phyloP scores from a whole-genome alignment of 2,797 vertebrate genomes.

The Eulemur rubriventer region DNA sequence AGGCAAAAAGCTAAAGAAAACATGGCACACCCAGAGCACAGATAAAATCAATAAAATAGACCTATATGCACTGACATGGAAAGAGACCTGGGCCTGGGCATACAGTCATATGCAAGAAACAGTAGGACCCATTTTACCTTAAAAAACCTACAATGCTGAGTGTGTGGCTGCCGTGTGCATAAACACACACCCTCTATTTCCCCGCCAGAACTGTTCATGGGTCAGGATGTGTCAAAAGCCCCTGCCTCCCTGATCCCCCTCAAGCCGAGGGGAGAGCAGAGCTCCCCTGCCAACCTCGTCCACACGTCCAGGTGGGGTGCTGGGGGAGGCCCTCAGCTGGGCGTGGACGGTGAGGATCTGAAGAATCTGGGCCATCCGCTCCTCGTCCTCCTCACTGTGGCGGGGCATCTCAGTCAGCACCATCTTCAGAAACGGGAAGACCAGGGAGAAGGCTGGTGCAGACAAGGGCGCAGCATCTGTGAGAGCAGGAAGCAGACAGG shows the following conservation, averaged over 20 bases:
- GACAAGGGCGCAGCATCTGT: slow-evolving; percentile 84
- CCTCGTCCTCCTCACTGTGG: slow-evolving; percentile 90
- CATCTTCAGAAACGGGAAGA: slow-evolving; percentile 95
- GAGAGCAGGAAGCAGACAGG: not conserved
- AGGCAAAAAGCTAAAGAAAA: not conserved
- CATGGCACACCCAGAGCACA: not conserved
- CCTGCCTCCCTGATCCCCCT: not conserved
- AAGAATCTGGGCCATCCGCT: slow-evolving; percentile 90
- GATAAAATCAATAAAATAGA: not conserved
- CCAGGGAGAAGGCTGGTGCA: slow-evolving; percentile 90
- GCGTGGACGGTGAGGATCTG: slow-evolving; percentile 92
- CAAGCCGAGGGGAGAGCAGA: not conserved
- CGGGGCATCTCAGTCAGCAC: slow-evolving; percentile 90
- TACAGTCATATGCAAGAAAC: fast-evolving
- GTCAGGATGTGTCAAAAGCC: not conserved
- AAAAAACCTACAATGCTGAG: not conserved
- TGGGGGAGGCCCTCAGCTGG: slow-evolving; percentile 89
- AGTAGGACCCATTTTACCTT: not conserved
- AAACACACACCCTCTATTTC: not conserved
- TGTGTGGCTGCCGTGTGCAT: not conserved
- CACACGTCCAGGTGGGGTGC: slow-evolving; percentile 80
- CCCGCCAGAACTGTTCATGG: not conserved
- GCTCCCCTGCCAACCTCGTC: slow-evolving; percentile 91
- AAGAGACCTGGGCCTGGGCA: not conserved
- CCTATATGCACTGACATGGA: not conserved